Conservation (phyloP, 2,797 vertebrate genomes). For the Pagetopsis macropterus region DNA sequence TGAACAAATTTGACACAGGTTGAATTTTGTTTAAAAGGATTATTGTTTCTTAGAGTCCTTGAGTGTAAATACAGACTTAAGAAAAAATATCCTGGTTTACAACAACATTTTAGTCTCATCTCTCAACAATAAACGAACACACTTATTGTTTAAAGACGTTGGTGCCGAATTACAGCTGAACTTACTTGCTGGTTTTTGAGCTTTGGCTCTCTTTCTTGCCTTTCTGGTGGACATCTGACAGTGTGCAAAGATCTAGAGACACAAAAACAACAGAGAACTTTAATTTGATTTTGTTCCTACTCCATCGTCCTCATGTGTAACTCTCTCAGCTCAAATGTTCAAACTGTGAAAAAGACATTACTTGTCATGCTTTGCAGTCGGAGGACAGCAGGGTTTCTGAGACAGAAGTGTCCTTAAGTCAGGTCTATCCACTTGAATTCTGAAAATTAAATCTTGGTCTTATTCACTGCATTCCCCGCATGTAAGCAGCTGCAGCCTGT, state of each 20-base stretch:
- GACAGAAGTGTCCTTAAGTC: neutral
- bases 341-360: too few species aligned
- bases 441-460: neutral
- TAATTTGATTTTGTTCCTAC: neutral
- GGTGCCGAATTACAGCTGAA: neutral
- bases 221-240: slow-evolving; percentile 69
- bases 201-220: slow-evolving; percentile 53
- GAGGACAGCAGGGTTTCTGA: neutral
- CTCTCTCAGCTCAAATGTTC: neutral
- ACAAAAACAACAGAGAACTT: neutral
- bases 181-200: slow-evolving; percentile 22
- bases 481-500: neutral
- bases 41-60: too few species aligned
- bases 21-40: neutral
- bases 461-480: neutral
- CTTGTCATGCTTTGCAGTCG: neutral
- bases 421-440: neutral
- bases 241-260: slow-evolving; percentile 74
- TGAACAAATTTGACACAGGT: neutral
- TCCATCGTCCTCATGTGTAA: neutral
- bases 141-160: too few species aligned
- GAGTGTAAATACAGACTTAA: too few species aligned
- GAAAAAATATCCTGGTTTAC: too few species aligned
- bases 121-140: too few species aligned
- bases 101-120: too few species aligned